Evolutionary conservation across 2,888 invertebrate genomes (phyloP).

Genomic region (Aleiodes leptofemur): DNA sequence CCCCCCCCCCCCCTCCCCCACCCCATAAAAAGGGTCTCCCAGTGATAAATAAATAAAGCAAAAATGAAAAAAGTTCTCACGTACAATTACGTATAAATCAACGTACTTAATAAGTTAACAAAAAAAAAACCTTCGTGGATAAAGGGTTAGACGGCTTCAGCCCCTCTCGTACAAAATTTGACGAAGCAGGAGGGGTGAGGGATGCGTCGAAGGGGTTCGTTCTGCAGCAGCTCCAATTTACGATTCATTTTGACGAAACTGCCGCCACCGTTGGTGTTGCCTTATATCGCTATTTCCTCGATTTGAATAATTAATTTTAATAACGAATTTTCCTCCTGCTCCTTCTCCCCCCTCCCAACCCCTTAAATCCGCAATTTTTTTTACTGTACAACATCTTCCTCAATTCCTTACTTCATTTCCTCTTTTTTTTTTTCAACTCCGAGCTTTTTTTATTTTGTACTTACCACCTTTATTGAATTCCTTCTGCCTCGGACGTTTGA

Average conservation of each 20-base stretch:
- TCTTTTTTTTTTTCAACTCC: constrained; percentile 11
- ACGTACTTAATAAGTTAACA: constrained; percentile 66
- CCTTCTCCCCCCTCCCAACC: constrained; percentile 40
- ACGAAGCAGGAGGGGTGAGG: constrained; percentile 39
- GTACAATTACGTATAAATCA: constrained; percentile 71
- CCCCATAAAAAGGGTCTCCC: neutral
- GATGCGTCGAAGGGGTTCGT: constrained; percentile 55
- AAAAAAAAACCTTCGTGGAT: constrained; percentile 58
- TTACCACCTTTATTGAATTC: constrained; percentile 47
- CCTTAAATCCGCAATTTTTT: constrained; percentile 42
- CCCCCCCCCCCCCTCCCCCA: neutral
- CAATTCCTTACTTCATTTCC: constrained; percentile 52
- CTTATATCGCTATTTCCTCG: constrained; percentile 73
- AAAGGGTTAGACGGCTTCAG: constrained; percentile 64
- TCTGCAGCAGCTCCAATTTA: constrained; percentile 72
- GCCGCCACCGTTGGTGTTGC: constrained; percentile 66
- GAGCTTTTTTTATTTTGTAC: constrained; percentile 29
- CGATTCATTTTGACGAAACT: constrained; percentile 73
- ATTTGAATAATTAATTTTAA: constrained; percentile 75
- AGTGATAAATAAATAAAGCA: constrained; percentile 11
- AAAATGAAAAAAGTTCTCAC: constrained; percentile 70
- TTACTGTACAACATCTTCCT: constrained; percentile 44
- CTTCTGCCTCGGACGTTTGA: constrained; percentile 67
- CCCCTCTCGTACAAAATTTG: constrained; percentile 38
- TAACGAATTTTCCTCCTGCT: constrained; percentile 68